These are phyloP conservation scores for Onychorhynchus coronatus DNA, from an alignment of 2,113 vertebrate species.

Conservation along the genomic window DNA sequence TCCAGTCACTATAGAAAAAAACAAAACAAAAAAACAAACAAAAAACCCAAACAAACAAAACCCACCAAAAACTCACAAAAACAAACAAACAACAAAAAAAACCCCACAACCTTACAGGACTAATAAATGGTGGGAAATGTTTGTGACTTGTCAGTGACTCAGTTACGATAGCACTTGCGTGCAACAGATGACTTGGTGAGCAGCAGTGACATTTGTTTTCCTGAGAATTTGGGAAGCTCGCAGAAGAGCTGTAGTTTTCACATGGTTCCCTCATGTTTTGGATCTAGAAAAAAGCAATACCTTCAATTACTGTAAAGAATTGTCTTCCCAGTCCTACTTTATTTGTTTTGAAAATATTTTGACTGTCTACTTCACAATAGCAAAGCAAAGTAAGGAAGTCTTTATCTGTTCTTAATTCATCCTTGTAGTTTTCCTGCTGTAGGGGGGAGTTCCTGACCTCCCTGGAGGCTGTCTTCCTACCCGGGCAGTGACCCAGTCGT, in stretches of 20 bases:
- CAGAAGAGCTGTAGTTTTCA: background rate
- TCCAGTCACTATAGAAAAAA: background rate
- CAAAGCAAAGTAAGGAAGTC: background rate
- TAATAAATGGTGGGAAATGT: background rate
- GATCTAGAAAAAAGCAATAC: background rate
- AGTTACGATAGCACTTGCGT: background rate
- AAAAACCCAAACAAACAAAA: background rate
- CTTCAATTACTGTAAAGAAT: background rate
- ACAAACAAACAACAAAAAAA: background rate
- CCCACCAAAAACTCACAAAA: no score
- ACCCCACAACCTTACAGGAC: background rate
- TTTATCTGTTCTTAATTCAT: background rate
- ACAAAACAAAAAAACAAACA: no score
- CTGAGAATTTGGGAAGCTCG: background rate
- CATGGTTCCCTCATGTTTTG: background rate
- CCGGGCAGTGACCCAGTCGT: rapidly evolving
- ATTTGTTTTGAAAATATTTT: background rate
- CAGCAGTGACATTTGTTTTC: background rate
- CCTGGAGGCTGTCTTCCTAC: background rate
- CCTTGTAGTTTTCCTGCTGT: background rate
- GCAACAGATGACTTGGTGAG: background rate
- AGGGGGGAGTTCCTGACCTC: background rate
- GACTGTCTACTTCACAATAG: background rate
- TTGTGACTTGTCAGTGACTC: background rate
- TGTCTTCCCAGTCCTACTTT: background rate